Percentiles rank a stretch among this genome's conserved stretches.
These are phyloP conservation scores for Hydractinia echinata DNA, from an alignment of 30 jellyfish, hydroid and myxozoan genomes.

Conservation along the genomic window DNA sequence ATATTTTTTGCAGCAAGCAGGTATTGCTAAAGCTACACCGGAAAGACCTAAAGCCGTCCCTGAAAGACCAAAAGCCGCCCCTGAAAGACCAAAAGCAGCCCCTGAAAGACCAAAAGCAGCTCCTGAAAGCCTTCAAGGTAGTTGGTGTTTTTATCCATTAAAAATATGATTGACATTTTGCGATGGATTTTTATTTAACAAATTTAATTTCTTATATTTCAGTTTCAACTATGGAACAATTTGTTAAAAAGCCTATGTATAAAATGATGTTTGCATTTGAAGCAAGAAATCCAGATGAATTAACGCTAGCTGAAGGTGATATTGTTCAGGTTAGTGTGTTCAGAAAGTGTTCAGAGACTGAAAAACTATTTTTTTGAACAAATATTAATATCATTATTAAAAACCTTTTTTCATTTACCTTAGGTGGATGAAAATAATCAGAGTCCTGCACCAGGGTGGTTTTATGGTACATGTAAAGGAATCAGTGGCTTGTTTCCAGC, in stretches of 20 bases:
- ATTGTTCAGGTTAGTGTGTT: constrained; percentile 47
- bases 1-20: too few species aligned
- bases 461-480: constrained; percentile 72
- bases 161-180: too few species aligned
- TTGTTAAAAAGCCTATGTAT: constrained; percentile 34
- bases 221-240: neutral
- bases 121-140: too few species aligned
- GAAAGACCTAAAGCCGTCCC: too few species aligned
- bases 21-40: too few species aligned
- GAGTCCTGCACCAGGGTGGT: constrained; percentile 92
- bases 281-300: constrained; percentile 83
- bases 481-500: constrained; percentile 78
- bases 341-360: too few species aligned
- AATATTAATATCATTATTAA: neutral
- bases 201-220: too few species aligned
- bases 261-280: constrained; percentile 83
- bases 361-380: constrained; percentile 5
- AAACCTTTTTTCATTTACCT: neutral
- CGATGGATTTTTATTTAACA: too few species aligned
- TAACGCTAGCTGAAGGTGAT: constrained; percentile 57
- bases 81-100: too few species aligned
- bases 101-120: too few species aligned
- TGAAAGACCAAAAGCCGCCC: too few species aligned
- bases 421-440: constrained; percentile 85
- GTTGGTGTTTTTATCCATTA: too few species aligned